These are phyloP conservation scores for Ecliptopera silaceata DNA, from an alignment of 2,888 invertebrate species.

Conservation along the genomic window DNA sequence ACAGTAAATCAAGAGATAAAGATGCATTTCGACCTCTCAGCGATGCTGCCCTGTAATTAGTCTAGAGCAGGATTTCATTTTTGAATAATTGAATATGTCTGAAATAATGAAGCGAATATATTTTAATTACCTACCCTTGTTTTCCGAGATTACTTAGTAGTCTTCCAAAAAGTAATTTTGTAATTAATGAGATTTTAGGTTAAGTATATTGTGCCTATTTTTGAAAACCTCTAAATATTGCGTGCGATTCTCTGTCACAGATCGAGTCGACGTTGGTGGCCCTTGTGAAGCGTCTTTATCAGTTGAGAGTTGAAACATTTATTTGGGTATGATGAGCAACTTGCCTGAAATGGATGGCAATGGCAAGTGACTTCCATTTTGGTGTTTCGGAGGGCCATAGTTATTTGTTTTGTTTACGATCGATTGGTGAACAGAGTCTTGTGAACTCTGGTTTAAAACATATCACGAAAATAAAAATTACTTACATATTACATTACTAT, in stretches of 20 bases:
- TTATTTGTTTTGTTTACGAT: conserved; percentile 17
- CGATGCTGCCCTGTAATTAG: conserved; percentile 51
- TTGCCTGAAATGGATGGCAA: conserved; percentile 30
- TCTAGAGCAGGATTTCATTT: conserved; percentile 64
- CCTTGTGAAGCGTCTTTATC: conserved; percentile 37
- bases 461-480: not conserved
- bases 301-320: conserved; percentile 48
- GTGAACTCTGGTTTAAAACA: conserved; percentile 1
- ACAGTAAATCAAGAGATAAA: conserved; percentile 37
- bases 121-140: conserved; percentile 51
- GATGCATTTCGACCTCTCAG: conserved; percentile 44
- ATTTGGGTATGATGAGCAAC: conserved; percentile 27
- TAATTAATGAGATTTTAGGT: too few relatives aligned
- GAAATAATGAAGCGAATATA: conserved; percentile 49
- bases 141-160: not conserved
- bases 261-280: conserved; percentile 43
- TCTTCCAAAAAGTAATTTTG: too few relatives aligned
- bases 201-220: too few relatives aligned
- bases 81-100: conserved; percentile 66
- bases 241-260: not conserved
- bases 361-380: conserved; percentile 16
- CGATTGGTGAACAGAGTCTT: conserved; percentile 12
- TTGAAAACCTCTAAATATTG: not conserved
- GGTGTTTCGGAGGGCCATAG: conserved; percentile 9
- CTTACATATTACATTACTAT: too few relatives aligned